Evolutionary conservation across 53 echinoderm and acorn worm species (phyloP), one percentile per base, ranked within the genome.

Genomic region (Antedon mediterranea): DNA sequence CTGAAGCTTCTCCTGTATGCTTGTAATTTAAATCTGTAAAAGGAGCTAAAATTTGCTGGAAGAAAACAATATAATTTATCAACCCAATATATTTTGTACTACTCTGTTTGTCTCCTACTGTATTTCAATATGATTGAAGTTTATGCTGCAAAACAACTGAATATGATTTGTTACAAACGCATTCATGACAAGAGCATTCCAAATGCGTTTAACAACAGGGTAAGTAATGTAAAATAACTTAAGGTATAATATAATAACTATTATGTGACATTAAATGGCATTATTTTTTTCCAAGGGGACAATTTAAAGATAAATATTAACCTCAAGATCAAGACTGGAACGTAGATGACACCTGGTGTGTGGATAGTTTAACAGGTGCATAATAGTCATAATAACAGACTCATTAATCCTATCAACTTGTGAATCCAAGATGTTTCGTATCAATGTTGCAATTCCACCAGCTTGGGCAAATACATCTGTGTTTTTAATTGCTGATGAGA

Each of bases 1-100:
- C 89, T 0, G 79, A 43, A 26, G 79, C 57, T 33, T 97, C 91
- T 18, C 91, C 91, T 9, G 89, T 81, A 34, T 97, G 97, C 71
- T 90, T 88, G 81, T 97, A 97, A 78, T 97, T 85, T 37, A 85
- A 83, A 73, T 97, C 97, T 80, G 97, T 97, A 78, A 89, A 97
- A 18, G 97, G 97, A 32, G 97, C 97, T 82, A 97, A 87, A 9
- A 97, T 92, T 97, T 97, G 91, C 97, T 97, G 86, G 30, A 87
- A 82, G 29, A 18, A 82, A 33, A 30, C 23, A 57, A 57, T 11
- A 57, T 4, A 11, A 37, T 57, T 57, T 23, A 57, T n/a, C n/a
- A n/a, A n/a, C n/a, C n/a, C n/a, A n/a, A n/a, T n/a, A n/a, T n/a
- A n/a, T 57, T 2, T 8, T 57, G 37, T 37, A 37, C 11, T n/a